Evolutionary conservation across 1,140 invertebrate genomes (phyloP).

Genomic region (Drosophila triauraria): DNA sequence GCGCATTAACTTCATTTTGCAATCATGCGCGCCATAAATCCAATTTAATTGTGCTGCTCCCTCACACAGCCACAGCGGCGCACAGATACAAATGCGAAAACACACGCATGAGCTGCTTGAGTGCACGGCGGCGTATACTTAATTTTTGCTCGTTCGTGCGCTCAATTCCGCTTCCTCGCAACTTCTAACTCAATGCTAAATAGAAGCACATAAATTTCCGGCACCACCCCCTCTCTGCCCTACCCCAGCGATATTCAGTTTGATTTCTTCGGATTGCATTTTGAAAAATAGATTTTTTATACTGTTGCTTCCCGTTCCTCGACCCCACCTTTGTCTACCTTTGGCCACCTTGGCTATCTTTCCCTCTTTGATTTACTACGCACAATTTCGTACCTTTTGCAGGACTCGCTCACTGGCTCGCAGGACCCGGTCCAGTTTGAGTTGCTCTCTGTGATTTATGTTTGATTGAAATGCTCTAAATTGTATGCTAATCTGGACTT

Average conservation of each 20-base stretch:
- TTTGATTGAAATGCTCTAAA: conserved; percentile 78
- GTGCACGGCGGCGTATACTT: conserved; percentile 72
- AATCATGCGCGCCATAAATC: conserved; percentile 80
- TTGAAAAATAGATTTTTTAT: conserved; percentile 77
- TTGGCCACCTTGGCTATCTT: neutral
- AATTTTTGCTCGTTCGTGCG: conserved; percentile 76
- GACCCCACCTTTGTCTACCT: conserved; percentile 1
- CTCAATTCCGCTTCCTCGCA: conserved; percentile 47
- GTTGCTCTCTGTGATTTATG: conserved; percentile 70
- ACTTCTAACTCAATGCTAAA: conserved; percentile 70
- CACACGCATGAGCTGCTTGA: conserved; percentile 50
- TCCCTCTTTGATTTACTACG: conserved; percentile 63
- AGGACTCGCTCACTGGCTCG: conserved; percentile 10
- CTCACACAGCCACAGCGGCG: conserved; percentile 23
- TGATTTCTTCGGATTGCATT: conserved; percentile 69
- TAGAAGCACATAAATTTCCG: conserved; percentile 80
- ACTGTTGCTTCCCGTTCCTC: conserved; percentile 44
- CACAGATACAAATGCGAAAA: conserved; percentile 31
- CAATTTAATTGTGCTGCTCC: conserved; percentile 76
- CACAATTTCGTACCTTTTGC: conserved; percentile 67
- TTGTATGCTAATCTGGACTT: conserved; percentile 72
- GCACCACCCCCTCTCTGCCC: neutral
- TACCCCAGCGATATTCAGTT: conserved; percentile 48
- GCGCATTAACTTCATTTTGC: conserved; percentile 80
- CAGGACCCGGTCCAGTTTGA: conserved; percentile 38